Conservation (phyloP, 1,140 invertebrate species). For the Anastrepha ludens region DNA sequence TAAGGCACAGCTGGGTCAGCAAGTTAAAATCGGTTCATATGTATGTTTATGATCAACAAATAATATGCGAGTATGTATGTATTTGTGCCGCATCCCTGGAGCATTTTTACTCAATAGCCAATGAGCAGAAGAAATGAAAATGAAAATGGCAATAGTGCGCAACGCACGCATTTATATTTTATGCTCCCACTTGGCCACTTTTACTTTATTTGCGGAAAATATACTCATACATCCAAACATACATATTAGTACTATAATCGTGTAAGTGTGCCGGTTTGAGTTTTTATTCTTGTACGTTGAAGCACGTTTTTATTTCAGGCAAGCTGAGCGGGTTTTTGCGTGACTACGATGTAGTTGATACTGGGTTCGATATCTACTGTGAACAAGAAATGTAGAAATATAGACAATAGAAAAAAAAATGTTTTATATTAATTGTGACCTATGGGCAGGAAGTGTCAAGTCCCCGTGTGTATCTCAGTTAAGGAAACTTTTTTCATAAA, state of each 20-base stretch:
- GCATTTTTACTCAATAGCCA: neutral
- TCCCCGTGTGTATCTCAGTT: too few relatives aligned
- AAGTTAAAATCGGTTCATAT: neutral
- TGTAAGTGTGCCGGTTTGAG: neutral
- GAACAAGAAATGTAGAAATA: too few relatives aligned
- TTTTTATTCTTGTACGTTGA: neutral
- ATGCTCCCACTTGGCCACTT: slow-evolving; percentile 49
- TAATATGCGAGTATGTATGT: neutral
- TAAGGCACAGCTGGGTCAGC: neutral
- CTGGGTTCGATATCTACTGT: too few relatives aligned
- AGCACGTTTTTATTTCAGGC: neutral
- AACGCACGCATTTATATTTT: slow-evolving; percentile 19
- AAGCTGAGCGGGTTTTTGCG: neutral
- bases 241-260: neutral
- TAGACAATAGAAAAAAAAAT: too few relatives aligned
- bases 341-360: neutral
- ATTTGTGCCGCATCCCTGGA: neutral
- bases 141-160: neutral
- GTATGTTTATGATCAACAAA: neutral
- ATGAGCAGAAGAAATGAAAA: slow-evolving; percentile 18
- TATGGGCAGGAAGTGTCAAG: too few relatives aligned
- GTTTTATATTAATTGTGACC: too few relatives aligned
- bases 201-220: slow-evolving; percentile 18
- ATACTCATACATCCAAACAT: neutral
- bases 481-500: too few relatives aligned